Evolutionary conservation across 2,113 vertebrate genomes (phyloP).

Genomic region (Mus musculus): GRCm39 chr16:71799501-71800000

Average conservation of each 20-base stretch:
- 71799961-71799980: background rate
- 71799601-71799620: background rate
- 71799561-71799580: background rate
- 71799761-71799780: background rate
- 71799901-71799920: background rate
- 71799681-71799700: background rate
- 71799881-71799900: background rate
- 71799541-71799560: background rate
- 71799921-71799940: background rate
- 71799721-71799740: background rate
- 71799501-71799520: background rate
- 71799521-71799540: background rate
- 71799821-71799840: background rate
- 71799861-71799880: background rate
- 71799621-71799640: background rate
- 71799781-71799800: background rate
- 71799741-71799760: background rate
- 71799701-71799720: background rate
- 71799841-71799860: background rate
- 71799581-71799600: background rate
- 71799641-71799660: background rate
- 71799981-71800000: rapidly evolving
- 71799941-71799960: background rate
- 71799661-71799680: background rate
- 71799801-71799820: background rate